A percentile compares a stretch with the other conserved stretches of the same genome.
These are phyloP conservation scores for Gadopsis bispinosus DNA, from an alignment of 2,797 vertebrate genomes.

Conservation along the genomic window DNA sequence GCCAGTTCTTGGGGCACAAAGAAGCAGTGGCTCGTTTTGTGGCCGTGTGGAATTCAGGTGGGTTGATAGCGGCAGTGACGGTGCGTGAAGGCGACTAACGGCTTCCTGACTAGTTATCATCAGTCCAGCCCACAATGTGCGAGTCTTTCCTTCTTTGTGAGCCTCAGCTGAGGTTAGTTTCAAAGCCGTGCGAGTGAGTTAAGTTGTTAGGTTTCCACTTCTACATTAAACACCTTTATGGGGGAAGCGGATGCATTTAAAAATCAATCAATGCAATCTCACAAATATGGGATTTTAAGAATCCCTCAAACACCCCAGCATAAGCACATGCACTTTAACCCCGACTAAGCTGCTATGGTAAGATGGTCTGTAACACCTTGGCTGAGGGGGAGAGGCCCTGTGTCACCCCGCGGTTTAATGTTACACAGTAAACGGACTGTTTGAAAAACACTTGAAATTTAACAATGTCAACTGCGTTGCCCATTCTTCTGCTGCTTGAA, in stretches of 20 bases:
- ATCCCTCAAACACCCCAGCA: neutral
- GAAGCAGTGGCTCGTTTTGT: constrained; percentile 19
- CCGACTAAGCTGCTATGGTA: constrained; percentile 37
- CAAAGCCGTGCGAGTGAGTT: neutral
- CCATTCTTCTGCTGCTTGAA: constrained; percentile 55
- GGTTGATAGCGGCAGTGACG: neutral
- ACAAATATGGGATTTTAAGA: neutral
- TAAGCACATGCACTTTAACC: neutral
- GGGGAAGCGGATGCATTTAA: neutral
- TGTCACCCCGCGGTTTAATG: constrained; percentile 65
- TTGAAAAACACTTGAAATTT: constrained; percentile 75
- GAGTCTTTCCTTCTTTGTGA: neutral
- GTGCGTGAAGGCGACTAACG: neutral
- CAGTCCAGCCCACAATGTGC: neutral
- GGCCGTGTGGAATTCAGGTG: constrained; percentile 6
- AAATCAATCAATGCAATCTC: neutral
- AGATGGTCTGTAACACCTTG: constrained; percentile 63
- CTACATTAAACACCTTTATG: neutral
- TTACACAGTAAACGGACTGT: constrained; percentile 73
- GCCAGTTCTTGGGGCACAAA: constrained; percentile 12
- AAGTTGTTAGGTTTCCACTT: neutral
- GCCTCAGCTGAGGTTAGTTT: neutral
- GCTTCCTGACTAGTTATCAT: neutral
- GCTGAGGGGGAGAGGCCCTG: constrained; percentile 54
- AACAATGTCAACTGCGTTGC: constrained; percentile 72